A percentile compares a stretch with the other conserved stretches of the same genome.
phyloP scores from a whole-genome alignment of 2,797 vertebrate species.

The Falco novaeseelandiae region DNA sequence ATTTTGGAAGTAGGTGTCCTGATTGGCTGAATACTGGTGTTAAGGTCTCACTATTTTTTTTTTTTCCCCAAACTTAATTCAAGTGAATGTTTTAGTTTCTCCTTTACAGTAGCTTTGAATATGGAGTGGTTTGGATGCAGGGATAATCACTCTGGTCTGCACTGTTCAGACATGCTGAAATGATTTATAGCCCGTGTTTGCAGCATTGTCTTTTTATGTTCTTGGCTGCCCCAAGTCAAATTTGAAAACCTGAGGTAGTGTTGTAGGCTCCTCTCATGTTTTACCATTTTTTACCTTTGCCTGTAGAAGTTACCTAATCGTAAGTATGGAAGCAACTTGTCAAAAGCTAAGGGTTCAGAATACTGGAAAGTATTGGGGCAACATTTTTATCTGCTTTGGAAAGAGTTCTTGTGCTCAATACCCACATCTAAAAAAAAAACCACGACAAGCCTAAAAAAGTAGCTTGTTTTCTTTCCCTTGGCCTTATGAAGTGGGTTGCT shows the following conservation, averaged over 20 bases:
- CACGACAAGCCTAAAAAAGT: neutral
- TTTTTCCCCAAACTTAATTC: neutral
- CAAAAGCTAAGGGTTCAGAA: neutral
- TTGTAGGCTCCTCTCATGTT: neutral
- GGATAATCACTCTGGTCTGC: neutral
- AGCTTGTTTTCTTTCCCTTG: neutral
- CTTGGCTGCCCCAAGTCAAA: neutral
- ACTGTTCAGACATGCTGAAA: neutral
- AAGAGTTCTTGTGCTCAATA: neutral
- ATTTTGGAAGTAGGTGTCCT: neutral
- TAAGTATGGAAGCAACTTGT: neutral
- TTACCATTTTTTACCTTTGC: neutral
- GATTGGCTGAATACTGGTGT: neutral
- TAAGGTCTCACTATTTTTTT: neutral
- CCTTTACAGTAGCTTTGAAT: neutral
- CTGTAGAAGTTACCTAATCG: neutral
- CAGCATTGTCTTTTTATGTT: neutral
- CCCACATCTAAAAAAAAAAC: neutral
- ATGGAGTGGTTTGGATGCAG: neutral
- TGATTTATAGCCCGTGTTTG: neutral
- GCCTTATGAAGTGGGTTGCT: neutral
- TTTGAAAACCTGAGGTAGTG: neutral
- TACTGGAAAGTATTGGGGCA: neutral
- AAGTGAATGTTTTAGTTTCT: neutral
- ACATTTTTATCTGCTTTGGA: neutral